Evolutionary conservation across 2,797 vertebrate genomes (phyloP).

Genomic region (Avahi laniger): DNA sequence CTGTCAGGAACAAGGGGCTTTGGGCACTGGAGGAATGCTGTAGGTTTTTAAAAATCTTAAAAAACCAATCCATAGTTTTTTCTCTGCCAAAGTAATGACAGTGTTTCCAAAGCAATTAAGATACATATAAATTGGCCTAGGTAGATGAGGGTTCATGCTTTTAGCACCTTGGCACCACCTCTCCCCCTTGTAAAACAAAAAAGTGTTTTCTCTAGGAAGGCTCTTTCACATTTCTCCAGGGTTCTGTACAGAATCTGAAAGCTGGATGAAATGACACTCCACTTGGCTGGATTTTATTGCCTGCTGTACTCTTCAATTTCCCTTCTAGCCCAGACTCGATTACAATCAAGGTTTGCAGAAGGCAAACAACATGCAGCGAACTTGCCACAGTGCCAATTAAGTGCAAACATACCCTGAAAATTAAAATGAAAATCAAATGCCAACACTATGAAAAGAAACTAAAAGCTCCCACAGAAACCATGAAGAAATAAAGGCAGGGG

Average conservation of each 20-base stretch:
- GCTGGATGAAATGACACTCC: background rate
- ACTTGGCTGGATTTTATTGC: slow-evolving; percentile 62
- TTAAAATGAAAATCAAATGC: slow-evolving; percentile 84
- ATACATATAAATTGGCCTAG: slow-evolving; percentile 41
- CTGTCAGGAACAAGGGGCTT: background rate
- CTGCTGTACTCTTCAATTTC: slow-evolving; percentile 66
- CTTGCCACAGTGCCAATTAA: slow-evolving; percentile 79
- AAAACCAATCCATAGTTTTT: background rate
- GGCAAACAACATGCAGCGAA: slow-evolving; percentile 75
- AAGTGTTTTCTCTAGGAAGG: slow-evolving; percentile 29
- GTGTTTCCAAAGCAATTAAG: slow-evolving; percentile 33
- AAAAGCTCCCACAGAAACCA: slow-evolving; percentile 77
- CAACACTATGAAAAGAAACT: slow-evolving; percentile 77
- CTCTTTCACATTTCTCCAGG: slow-evolving; percentile 11
- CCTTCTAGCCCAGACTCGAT: slow-evolving; percentile 74
- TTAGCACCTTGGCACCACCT: background rate
- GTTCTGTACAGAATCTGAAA: slow-evolving; percentile 55
- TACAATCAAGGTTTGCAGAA: slow-evolving; percentile 76
- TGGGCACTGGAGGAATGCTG: background rate
- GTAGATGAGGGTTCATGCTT: background rate
- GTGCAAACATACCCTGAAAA: slow-evolving; percentile 80
- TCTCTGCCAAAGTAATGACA: slow-evolving; percentile 21
- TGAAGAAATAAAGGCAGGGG: slow-evolving; percentile 1
- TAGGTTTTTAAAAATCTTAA: background rate
- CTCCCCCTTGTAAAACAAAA: background rate